Percentiles rank a stretch among this genome's conserved stretches.
These are phyloP conservation scores for Girardia tigrina DNA, from an alignment of 2,888 invertebrate species.

Conservation along the genomic window DNA sequence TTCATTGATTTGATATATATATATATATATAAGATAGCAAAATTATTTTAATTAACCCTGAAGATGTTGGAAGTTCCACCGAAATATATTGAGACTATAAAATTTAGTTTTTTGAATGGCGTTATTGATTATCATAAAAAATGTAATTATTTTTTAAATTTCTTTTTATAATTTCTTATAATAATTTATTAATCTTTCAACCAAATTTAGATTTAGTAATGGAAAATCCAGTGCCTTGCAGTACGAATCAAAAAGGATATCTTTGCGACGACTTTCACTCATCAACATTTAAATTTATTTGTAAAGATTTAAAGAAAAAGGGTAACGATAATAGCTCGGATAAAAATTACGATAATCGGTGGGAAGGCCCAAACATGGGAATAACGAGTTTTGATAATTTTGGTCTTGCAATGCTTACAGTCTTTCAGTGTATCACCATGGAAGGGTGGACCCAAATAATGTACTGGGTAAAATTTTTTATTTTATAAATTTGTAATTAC, in stretches of 20 bases:
- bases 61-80: too few species aligned
- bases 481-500: background rate
- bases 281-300: background rate
- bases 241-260: conserved; percentile 16
- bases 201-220: conserved; percentile 29
- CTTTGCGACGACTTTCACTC: background rate
- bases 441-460: conserved; percentile 97
- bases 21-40: too few species aligned
- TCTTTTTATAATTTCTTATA: too few species aligned
- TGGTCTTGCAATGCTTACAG: conserved; percentile 93
- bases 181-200: too few species aligned
- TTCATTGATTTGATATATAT: too few species aligned
- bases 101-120: too few species aligned
- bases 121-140: too few species aligned
- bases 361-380: conserved; percentile 55
- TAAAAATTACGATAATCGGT: conserved; percentile 37
- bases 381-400: conserved; percentile 99
- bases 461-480: conserved; percentile 54
- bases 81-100: too few species aligned
- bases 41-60: too few species aligned
- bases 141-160: too few species aligned
- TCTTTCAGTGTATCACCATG: conserved; percentile 88
- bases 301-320: conserved; percentile 50
- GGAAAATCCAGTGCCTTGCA: conserved; percentile 33
- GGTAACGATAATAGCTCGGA: conserved; percentile 71